phyloP scores from a whole-genome alignment of 2,113 vertebrate genomes.

The Anas platyrhynchos region DNA sequence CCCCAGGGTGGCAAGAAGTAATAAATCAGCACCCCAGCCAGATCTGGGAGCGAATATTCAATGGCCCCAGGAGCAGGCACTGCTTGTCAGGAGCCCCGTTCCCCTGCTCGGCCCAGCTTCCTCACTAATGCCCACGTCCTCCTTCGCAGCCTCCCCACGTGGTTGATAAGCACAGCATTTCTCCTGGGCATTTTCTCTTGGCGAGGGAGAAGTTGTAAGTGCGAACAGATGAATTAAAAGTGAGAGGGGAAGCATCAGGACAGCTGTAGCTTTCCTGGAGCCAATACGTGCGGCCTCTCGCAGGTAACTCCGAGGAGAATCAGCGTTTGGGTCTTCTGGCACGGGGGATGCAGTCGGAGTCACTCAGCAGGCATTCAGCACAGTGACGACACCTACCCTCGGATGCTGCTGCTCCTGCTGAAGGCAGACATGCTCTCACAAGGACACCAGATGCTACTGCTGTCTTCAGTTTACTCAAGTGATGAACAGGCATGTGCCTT shows the following conservation, averaged over 20 bases:
- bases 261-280: conserved; percentile 11
- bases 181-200: conserved; percentile 30
- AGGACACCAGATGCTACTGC: conserved; percentile 43
- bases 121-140: background rate
- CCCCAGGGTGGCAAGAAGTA: background rate
- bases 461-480: conserved; percentile 29
- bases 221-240: conserved; percentile 48
- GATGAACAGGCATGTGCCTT: background rate
- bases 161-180: background rate
- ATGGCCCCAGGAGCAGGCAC: background rate
- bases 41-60: rapidly evolving
- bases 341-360: background rate
- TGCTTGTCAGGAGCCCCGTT: background rate
- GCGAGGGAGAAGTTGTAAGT: conserved; percentile 10
- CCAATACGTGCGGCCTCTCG: background rate
- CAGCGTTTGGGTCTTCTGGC: background rate
- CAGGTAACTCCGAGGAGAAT: background rate
- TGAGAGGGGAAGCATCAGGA: conserved; percentile 24
- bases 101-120: background rate
- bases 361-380: conserved; percentile 19
- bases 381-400: background rate
- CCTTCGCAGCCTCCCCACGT: background rate
- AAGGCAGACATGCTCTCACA: conserved; percentile 44
- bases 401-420: conserved; percentile 28
- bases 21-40: background rate